Evolutionary conservation across 2,888 invertebrate genomes (phyloP), one percentile per base, ranked within the genome.

Genomic region (Sclerodermus sp.): DNA sequence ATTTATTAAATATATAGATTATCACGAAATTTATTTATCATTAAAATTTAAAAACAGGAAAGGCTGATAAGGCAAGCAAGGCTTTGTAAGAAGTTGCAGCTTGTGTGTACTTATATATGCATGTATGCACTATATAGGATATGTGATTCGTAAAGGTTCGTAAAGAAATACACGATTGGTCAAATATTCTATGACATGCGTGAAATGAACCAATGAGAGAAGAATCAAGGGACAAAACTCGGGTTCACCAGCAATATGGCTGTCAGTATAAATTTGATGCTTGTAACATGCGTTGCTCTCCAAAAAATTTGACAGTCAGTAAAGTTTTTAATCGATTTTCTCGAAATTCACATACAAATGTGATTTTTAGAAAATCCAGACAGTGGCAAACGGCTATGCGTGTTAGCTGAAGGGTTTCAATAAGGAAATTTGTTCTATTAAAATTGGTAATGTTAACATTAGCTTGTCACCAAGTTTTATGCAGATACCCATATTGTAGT

Each of bases 221-320:
- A 71, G 81, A 82, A 83, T 82, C 81, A 82, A 82, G 84, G 84
- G 85, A 87, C 88, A 89, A 90, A 79, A 90, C 88, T 86, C 87
- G 85, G 87, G 85, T 86, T 87, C 86, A 85, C 85, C 85, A 84
- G 85, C 89, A 90, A 89, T 87, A 91, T 92, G 91, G 91, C 91
- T 90, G 91, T 89, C 93, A 94, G 92, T 95, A 94, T 94, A 94
- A 90, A 94, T 91, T 89, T 91, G 90, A 89, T 87, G 85, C 85
- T 86, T 85, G 85, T 81, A 86, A 84, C 85, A 90, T 90, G 89
- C 85, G 85, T 85, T 87, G 87, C 89, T 89, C 90, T 86, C 87
- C 87, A 84, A 86, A 84, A 83, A 80, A 82, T 82, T 82, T 80
- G 79, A 81, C 82, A 82, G 82, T 81, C 81, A 81, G 78, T 81